A percentile compares a stretch with the other conserved stretches of the same genome.
Conservation (phyloP, 2,113 vertebrate genomes). For the Podiceps cristatus region DNA sequence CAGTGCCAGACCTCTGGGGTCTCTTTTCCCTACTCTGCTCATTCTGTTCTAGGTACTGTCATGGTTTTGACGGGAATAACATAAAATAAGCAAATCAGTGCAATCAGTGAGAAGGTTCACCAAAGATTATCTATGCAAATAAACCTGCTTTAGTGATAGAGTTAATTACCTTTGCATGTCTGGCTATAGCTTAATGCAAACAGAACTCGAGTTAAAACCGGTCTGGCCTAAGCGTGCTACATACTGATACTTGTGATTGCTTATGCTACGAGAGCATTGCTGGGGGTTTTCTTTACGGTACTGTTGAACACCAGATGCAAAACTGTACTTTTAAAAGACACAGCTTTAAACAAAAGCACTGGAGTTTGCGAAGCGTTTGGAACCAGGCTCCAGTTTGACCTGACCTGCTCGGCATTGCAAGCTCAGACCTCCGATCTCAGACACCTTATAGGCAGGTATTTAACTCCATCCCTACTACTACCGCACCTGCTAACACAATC, state of each 20-base stretch:
- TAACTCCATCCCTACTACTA: neutral
- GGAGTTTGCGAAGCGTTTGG: neutral
- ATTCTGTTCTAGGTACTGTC: neutral
- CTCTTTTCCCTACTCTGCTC: neutral
- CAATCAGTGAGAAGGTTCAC: neutral
- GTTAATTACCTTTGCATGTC: conserved; percentile 30
- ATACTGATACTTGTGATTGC: neutral
- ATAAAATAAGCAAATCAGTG: neutral
- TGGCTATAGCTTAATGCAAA: conserved; percentile 13
- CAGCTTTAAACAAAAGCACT: neutral
- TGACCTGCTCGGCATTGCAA: neutral
- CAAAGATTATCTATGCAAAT: neutral
- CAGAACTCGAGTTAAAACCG: neutral
- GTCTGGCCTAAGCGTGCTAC: neutral
- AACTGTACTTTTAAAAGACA: neutral
- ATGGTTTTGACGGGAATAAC: conserved; percentile 14
- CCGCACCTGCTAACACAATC: accelerated
- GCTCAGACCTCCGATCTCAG: neutral
- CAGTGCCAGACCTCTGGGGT: neutral
- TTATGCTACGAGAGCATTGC: neutral
- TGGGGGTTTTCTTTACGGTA: neutral
- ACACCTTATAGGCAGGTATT: neutral
- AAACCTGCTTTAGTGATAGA: neutral
- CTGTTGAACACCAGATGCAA: neutral
- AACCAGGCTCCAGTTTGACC: neutral